Conservation (phyloP, 1,140 invertebrate genomes). For the Rhopalosiphum maidis region DNA sequence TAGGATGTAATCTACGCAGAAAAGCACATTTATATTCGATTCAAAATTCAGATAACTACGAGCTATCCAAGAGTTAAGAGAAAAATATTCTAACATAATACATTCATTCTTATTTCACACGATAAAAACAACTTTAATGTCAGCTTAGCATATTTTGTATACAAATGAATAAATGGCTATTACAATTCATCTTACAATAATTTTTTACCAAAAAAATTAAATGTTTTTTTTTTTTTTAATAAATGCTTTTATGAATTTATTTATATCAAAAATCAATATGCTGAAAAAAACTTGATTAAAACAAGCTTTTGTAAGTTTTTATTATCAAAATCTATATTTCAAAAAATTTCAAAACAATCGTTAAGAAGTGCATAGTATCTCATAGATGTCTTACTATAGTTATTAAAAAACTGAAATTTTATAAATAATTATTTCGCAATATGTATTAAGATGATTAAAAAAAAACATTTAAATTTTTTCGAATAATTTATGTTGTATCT, state of each 20-base stretch:
- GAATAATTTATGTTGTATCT: neutral
- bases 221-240: neutral
- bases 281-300: too few relatives aligned
- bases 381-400: neutral
- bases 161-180: neutral
- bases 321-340: neutral
- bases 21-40: neutral
- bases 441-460: neutral
- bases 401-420: neutral
- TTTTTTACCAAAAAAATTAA: neutral
- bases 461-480: neutral
- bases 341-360: neutral
- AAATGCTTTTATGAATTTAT: neutral
- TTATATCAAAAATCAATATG: neutral
- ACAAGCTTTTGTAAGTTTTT: too few relatives aligned
- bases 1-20: neutral
- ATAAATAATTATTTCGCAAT: neutral
- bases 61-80: neutral
- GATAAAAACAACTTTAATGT: neutral
- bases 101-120: neutral
- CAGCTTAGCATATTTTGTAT: neutral
- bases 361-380: neutral
- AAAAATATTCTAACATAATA: slow-evolving; percentile 18
- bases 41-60: neutral
- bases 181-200: neutral